A percentile compares a stretch with the other conserved stretches of the same genome.
Conservation (phyloP, 92 coral and sea anemone species). For the Porites cylindrica region DNA sequence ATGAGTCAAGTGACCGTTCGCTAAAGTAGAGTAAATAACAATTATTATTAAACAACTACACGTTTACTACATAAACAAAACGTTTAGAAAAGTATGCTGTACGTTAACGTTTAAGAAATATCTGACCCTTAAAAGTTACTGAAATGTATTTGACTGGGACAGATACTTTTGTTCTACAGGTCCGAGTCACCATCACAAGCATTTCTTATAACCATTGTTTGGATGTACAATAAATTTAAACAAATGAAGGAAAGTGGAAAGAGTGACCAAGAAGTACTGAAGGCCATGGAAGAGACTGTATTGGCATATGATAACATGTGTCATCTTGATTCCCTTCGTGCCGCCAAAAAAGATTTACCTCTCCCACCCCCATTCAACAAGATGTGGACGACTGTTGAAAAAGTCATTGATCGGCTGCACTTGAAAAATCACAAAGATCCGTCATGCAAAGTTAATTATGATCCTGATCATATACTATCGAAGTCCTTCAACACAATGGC, state of each 20-base stretch:
- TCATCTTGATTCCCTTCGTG: conserved; percentile 44
- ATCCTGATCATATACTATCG: conserved; percentile 43
- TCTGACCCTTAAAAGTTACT: no score
- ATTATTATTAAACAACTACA: no score
- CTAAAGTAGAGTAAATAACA: no score
- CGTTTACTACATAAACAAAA: no score
- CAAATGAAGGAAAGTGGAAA: neutral
- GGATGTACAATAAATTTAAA: conserved; percentile 29
- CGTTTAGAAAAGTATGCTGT: no score
- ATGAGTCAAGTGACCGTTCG: no score
- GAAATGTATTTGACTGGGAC: neutral
- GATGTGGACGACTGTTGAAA: conserved; percentile 41
- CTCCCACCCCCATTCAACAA: conserved; percentile 49
- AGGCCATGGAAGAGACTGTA: conserved; percentile 27
- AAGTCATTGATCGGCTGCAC: conserved; percentile 56
- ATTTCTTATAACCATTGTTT: conserved; percentile 21
- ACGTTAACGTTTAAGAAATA: no score
- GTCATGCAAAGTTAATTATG: conserved; percentile 45
- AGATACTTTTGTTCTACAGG: neutral
- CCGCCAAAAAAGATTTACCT: conserved; percentile 49
- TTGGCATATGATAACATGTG: conserved; percentile 73
- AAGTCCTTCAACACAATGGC: conserved; percentile 61
- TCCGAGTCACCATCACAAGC: conserved; percentile 54
- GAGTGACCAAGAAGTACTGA: conserved; percentile 7
- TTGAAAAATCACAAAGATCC: conserved; percentile 57